These are phyloP conservation scores for Eristalinus sepulchralis DNA, from an alignment of 2,888 invertebrate genomes.

Conservation along the genomic window DNA sequence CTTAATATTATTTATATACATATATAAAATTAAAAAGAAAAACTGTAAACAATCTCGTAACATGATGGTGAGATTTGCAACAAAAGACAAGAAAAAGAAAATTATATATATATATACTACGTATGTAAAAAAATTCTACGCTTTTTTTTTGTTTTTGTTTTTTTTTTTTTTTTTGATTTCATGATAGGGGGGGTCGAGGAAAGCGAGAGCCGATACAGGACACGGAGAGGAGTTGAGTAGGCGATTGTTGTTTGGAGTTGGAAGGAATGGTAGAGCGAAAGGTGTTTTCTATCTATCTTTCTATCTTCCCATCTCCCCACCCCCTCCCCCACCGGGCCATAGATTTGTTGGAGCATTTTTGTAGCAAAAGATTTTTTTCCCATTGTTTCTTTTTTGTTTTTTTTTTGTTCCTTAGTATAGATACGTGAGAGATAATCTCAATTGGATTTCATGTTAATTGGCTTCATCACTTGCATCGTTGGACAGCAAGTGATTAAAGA, in stretches of 20 bases:
- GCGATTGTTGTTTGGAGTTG: background rate
- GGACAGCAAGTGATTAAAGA: slow-evolving; percentile 77
- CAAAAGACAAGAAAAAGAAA: slow-evolving; percentile 18
- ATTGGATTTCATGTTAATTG: slow-evolving; percentile 72
- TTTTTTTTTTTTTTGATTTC: background rate
- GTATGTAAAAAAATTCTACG: background rate
- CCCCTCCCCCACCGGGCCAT: too few species aligned
- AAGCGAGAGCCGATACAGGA: background rate
- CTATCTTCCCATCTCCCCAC: too few species aligned
- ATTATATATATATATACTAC: slow-evolving; percentile 15
- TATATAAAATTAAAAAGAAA: slow-evolving; percentile 18
- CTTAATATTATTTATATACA: slow-evolving; percentile 7
- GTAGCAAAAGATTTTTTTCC: slow-evolving; percentile 13
- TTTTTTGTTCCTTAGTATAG: slow-evolving; percentile 33
- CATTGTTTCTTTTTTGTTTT: slow-evolving; percentile 5
- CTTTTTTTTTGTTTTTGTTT: background rate
- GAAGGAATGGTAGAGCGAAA: background rate
- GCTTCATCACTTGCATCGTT: slow-evolving; percentile 78
- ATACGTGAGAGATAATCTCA: slow-evolving; percentile 48
- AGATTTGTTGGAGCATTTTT: background rate
- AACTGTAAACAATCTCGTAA: background rate
- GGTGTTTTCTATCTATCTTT: background rate
- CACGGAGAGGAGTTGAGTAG: background rate
- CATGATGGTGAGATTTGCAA: slow-evolving; percentile 11
- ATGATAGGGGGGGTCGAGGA: background rate